These are phyloP conservation scores for Smittia aterrima DNA, from an alignment of 2,888 invertebrate genomes.

Conservation along the genomic window DNA sequence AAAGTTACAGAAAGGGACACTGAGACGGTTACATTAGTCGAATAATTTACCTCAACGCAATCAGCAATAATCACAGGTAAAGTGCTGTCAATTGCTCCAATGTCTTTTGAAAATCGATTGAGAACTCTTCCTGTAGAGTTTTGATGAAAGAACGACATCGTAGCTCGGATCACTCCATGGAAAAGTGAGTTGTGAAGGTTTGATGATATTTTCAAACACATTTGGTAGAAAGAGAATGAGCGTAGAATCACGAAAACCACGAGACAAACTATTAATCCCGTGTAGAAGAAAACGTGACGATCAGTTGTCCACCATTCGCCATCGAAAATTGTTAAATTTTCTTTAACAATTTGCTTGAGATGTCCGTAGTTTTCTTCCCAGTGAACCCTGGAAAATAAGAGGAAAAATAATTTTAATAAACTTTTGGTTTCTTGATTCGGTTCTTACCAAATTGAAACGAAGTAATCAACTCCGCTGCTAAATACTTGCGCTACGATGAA, in stretches of 20 bases:
- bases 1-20: too few species aligned
- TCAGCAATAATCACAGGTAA: constrained; percentile 55
- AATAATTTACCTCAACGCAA: constrained; percentile 55
- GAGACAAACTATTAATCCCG: constrained; percentile 55
- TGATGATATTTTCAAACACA: constrained; percentile 59
- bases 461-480: constrained; percentile 51
- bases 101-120: constrained; percentile 66
- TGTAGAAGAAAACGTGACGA: constrained; percentile 59
- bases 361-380: constrained; percentile 53
- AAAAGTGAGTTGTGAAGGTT: constrained; percentile 64
- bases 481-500: constrained; percentile 48
- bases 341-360: not conserved
- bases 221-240: constrained; percentile 55
- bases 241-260: constrained; percentile 50
- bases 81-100: constrained; percentile 56
- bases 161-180: constrained; percentile 57
- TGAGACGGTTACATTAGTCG: too few species aligned
- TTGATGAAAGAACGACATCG: constrained; percentile 63
- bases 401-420: constrained; percentile 9
- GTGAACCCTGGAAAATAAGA: constrained; percentile 58
- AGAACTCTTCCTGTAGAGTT: constrained; percentile 61
- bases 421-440: not conserved
- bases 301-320: constrained; percentile 52
- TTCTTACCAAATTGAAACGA: constrained; percentile 51
- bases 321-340: constrained; percentile 22